Base-by-base conservation (phyloP, 2,888 invertebrate species). In the Noctuana brunneofusca region DNA sequence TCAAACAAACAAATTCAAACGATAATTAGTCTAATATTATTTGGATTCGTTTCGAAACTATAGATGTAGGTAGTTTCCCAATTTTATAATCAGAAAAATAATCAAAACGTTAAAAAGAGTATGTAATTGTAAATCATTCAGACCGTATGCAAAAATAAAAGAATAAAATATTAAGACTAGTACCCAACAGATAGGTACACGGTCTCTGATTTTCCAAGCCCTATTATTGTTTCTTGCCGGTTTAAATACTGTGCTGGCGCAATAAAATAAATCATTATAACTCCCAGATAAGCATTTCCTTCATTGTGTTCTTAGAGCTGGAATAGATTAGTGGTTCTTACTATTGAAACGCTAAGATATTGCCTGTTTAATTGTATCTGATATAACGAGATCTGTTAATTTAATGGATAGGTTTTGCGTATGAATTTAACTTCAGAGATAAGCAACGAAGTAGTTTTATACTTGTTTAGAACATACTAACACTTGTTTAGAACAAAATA, bases 191-290 rank as follows among this genome's bases (percentile, higher is more conserved):
- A n/a, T n/a, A n/a, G n/a, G n/a, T n/a, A n/a, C n/a, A n/a, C n/a
- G n/a, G n/a, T n/a, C n/a, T 20, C 8, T 18, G 20, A 43, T 46
- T 46, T 46, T 11, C 43, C 6, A 38, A 38, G 5, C 2, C 18
- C 4, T 18, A 11, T n/a, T 6, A 46, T 46, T 46, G 2, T 46
- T 20, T n/a, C 43, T 18, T 18, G 27, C 20, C 43, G 38, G 38
- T 14, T 30, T 78, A 79, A 79, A 79, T 80, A 79, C 75, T 71
- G 72, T 70, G 72, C 73, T 68, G 65, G 66, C 65, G 74, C 74
- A 75, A 79, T 78, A 75, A 71, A 73, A 81, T 85, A 85, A 83
- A 86, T 87, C 82, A 86, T 82, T 79, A 78, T 71, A 72, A 66
- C 60, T 66, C 58, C 53, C 60, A 74, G 81, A 80, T 82, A 80